Percentiles rank a stretch among this genome's conserved stretches.
phyloP scores from a whole-genome alignment of 2,113 vertebrate genomes.

The Chroicocephalus ridibundus region DNA sequence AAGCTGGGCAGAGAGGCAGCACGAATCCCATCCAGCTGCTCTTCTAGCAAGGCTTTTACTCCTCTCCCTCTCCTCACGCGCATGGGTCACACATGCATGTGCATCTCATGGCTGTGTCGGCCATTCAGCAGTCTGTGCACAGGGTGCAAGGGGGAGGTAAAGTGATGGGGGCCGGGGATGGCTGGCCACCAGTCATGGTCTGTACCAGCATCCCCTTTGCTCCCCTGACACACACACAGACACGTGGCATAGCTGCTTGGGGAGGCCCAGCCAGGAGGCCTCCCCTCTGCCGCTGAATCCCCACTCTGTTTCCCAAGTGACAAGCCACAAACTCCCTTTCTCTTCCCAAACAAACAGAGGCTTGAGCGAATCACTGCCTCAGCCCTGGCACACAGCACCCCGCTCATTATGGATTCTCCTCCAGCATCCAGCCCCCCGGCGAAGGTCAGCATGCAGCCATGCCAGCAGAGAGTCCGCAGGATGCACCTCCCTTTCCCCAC shows the following conservation, averaged over 20 bases:
- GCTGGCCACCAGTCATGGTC: background rate
- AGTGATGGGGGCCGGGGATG: background rate
- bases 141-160: background rate
- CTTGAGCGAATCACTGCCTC: conserved; percentile 61
- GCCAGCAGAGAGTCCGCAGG: background rate
- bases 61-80: background rate
- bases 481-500: background rate
- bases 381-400: conserved; percentile 10
- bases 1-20: background rate
- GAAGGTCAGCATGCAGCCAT: background rate
- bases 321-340: conserved; percentile 75
- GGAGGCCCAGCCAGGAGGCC: background rate
- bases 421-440: background rate
- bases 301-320: conserved; percentile 70
- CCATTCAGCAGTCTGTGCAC: background rate
- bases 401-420: background rate
- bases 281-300: conserved; percentile 66
- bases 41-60: background rate
- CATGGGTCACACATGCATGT: background rate
- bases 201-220: conserved; percentile 63
- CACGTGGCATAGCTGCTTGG: background rate
- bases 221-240: conserved; percentile 2
- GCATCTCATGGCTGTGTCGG: background rate
- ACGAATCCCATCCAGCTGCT: background rate
- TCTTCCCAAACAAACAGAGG: conserved; percentile 73